Percentiles rank a stretch among this genome's conserved stretches.
phyloP scores from a whole-genome alignment of 2,888 invertebrate species.

The Brenthis hecate region DNA sequence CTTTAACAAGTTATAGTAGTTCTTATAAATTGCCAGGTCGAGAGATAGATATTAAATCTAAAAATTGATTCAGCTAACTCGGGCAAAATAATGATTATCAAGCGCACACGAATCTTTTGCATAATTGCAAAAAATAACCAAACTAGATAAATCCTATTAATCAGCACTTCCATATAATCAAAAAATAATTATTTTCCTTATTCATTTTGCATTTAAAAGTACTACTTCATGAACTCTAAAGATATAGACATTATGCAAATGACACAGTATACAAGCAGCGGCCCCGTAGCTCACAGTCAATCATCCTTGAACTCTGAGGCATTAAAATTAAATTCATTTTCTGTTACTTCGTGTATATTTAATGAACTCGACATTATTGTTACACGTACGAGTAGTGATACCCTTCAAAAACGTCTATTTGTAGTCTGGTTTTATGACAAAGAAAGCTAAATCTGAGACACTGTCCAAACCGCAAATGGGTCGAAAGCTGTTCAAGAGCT shows the following conservation, averaged over 20 bases:
- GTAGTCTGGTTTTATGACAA: slow-evolving; percentile 21
- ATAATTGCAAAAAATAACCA: too few species aligned
- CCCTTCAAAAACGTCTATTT: slow-evolving; percentile 19
- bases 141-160: too few species aligned
- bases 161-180: too few species aligned
- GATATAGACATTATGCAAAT: slow-evolving; percentile 39
- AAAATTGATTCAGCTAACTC: too few species aligned
- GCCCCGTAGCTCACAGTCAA: slow-evolving; percentile 36
- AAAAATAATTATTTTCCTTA: neutral
- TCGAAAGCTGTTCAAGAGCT: slow-evolving; percentile 30
- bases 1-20: too few species aligned
- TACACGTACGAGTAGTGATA: neutral
- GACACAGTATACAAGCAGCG: slow-evolving; percentile 31
- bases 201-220: slow-evolving; percentile 28
- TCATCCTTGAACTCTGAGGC: slow-evolving; percentile 59
- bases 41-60: too few species aligned
- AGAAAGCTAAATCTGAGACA: slow-evolving; percentile 28
- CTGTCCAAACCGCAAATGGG: slow-evolving; percentile 31
- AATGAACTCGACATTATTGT: neutral
- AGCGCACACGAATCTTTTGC: too few species aligned
- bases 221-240: slow-evolving; percentile 28
- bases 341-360: slow-evolving; percentile 3
- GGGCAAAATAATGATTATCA: too few species aligned
- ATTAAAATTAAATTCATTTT: slow-evolving; percentile 44
- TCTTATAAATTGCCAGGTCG: too few species aligned